Conservation (phyloP, 2,888 invertebrate species). For the Neoascia interrupta region DNA sequence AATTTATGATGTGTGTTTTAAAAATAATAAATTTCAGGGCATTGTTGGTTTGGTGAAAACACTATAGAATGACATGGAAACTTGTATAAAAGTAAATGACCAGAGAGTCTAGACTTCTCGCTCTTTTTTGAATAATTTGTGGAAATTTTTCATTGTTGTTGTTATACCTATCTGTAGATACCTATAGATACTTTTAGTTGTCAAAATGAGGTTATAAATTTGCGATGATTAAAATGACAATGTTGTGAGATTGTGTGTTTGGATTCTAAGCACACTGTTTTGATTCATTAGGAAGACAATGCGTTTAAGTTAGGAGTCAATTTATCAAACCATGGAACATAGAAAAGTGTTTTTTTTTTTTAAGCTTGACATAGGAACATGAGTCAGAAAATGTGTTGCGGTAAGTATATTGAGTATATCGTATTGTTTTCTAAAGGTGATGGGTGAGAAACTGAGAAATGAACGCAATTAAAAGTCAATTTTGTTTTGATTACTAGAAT, state of each 20-base stretch:
- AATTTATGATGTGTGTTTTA: constrained; percentile 68
- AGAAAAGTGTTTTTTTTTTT: no score
- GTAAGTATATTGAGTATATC: neutral
- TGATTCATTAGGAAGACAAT: constrained; percentile 56
- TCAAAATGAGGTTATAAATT: constrained; percentile 61
- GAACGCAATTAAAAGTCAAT: constrained; percentile 59
- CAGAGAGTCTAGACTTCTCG: constrained; percentile 50
- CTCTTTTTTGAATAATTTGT: constrained; percentile 45
- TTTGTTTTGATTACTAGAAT: constrained; percentile 60
- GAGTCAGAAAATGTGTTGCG: neutral
- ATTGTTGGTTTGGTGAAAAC: constrained; percentile 35
- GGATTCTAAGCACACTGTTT: constrained; percentile 27
- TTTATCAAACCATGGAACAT: constrained; percentile 18
- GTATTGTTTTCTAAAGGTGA: neutral
- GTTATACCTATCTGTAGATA: no score
- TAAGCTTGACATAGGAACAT: neutral
- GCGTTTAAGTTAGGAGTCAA: constrained; percentile 34
- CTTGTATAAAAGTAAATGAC: no score
- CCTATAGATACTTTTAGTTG: no score
- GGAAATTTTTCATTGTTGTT: neutral
- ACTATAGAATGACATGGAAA: constrained; percentile 2
- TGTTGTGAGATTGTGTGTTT: constrained; percentile 18
- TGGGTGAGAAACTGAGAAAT: constrained; percentile 63
- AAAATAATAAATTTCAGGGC: constrained; percentile 65
- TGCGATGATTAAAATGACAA: constrained; percentile 62